phyloP scores from a whole-genome alignment of 2,797 vertebrate genomes.

The Valencia hispanica region DNA sequence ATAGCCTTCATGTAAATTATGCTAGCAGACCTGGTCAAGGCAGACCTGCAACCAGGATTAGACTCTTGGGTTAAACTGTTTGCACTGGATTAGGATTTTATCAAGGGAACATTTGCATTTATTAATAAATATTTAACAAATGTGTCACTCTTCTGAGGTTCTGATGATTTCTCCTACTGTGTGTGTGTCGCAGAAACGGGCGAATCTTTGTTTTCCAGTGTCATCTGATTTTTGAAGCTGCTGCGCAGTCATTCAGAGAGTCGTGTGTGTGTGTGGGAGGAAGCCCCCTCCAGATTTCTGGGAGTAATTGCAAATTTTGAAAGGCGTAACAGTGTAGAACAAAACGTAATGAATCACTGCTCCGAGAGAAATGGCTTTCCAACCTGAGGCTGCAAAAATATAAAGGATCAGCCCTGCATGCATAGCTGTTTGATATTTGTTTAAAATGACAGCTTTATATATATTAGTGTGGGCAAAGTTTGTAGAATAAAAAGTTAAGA shows the following conservation, averaged over 20 bases:
- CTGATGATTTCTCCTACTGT: not conserved
- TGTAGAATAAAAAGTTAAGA: not conserved
- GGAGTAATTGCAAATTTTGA: slow-evolving; percentile 40
- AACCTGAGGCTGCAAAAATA: slow-evolving; percentile 2
- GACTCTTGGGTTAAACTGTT: not conserved
- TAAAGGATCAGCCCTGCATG: slow-evolving; percentile 1
- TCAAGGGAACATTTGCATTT: not conserved
- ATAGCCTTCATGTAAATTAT: too few relatives aligned
- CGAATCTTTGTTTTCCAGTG: slow-evolving; percentile 3
- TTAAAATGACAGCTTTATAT: not conserved
- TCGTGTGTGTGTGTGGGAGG: not conserved
- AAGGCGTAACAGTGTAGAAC: slow-evolving; percentile 18
- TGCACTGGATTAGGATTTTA: not conserved
- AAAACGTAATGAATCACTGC: slow-evolving; percentile 29
- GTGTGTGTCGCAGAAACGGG: not conserved
- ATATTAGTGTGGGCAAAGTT: not conserved
- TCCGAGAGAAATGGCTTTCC: slow-evolving; percentile 29
- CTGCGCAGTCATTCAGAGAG: slow-evolving; percentile 17
- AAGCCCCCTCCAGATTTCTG: slow-evolving; percentile 25
- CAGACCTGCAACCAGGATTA: not conserved
- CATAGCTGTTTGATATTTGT: slow-evolving; percentile 2
- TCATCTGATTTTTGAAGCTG: slow-evolving; percentile 23
- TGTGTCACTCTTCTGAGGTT: not conserved
- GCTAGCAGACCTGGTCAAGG: too few relatives aligned
- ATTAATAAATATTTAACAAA: not conserved